These are phyloP conservation scores for Anaspis maculata DNA, from an alignment of 2,888 invertebrate genomes.

Conservation along the genomic window DNA sequence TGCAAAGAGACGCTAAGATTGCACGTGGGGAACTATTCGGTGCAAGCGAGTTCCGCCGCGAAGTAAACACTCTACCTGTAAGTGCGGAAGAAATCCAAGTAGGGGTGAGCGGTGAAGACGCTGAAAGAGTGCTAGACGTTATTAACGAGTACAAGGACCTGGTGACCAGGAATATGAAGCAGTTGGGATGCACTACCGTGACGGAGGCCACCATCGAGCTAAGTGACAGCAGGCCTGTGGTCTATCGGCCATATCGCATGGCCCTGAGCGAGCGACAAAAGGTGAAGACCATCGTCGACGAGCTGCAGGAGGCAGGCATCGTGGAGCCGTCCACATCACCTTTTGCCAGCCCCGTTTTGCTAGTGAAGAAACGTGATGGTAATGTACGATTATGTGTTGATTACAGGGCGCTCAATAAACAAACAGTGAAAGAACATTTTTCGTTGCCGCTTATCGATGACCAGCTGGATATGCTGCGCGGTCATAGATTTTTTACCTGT, in stretches of 20 bases:
- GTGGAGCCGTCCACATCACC: conserved; percentile 8
- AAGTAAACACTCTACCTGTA: conserved; percentile 1
- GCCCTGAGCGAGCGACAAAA: conserved; percentile 7
- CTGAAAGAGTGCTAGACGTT: conserved; percentile 1
- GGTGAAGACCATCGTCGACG: conserved; percentile 7
- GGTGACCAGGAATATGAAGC: conserved; percentile 9
- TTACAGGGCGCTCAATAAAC: conserved; percentile 7
- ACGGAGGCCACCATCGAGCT: conserved; percentile 8
- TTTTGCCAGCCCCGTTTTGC: conserved; percentile 8
- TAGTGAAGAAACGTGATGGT: conserved; percentile 10
- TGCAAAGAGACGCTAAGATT: too few relatives aligned
- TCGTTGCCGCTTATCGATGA: conserved; percentile 9
- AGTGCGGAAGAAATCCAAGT: conserved; percentile 1
- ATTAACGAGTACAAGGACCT: conserved; percentile 9
- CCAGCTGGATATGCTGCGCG: conserved; percentile 4
- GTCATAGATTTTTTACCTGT: conserved; percentile 4
- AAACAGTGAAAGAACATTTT: conserved; percentile 8
- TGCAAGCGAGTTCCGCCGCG: background rate
- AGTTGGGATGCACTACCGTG: conserved; percentile 9
- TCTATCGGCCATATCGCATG: conserved; percentile 10
- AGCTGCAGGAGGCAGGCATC: conserved; percentile 6
- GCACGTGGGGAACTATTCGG: too few relatives aligned
- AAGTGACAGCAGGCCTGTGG: conserved; percentile 8
- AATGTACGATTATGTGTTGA: conserved; percentile 8
- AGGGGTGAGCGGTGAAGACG: conserved; percentile 2